Percentiles rank a stretch among this genome's conserved stretches.
These are phyloP conservation scores for Macropus fuliginosus DNA, from an alignment of 2,797 vertebrate species.

Conservation along the genomic window DNA sequence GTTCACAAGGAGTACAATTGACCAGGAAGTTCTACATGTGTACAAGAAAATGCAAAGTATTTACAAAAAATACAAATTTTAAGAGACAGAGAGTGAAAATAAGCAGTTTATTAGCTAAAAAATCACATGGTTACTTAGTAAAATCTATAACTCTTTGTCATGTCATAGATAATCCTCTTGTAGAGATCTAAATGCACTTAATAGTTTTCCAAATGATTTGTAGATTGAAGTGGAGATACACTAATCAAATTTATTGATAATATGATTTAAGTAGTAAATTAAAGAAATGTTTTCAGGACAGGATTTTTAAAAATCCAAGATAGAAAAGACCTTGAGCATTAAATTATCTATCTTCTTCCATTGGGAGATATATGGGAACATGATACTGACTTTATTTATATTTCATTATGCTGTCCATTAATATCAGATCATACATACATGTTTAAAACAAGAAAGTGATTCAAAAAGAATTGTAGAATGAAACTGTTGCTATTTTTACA, in stretches of 20 bases:
- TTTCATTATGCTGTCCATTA: not conserved
- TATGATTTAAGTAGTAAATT: not conserved
- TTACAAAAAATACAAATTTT: not conserved
- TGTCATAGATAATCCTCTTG: not conserved
- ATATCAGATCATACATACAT: not conserved
- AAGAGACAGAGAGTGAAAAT: not conserved
- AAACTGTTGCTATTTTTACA: conserved; percentile 18
- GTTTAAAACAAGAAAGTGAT: conserved; percentile 24
- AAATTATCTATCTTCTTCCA: not conserved
- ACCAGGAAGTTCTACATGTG: not conserved
- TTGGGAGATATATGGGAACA: conserved; percentile 9
- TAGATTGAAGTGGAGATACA: not conserved
- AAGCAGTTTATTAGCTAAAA: not conserved
- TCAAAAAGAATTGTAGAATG: conserved; percentile 8
- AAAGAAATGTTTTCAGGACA: not conserved
- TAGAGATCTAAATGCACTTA: not conserved
- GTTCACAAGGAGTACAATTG: not conserved
- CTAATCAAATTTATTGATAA: not conserved
- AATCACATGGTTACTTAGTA: not conserved
- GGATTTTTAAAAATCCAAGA: not conserved
- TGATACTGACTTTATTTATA: not conserved
- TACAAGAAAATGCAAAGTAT: not conserved
- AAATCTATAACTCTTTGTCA: not conserved
- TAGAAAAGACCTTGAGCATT: conserved; percentile 7
- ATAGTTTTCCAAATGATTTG: not conserved